Evolutionary conservation across 2,797 vertebrate genomes (phyloP).

Genomic region (Girardinus metallicus): DNA sequence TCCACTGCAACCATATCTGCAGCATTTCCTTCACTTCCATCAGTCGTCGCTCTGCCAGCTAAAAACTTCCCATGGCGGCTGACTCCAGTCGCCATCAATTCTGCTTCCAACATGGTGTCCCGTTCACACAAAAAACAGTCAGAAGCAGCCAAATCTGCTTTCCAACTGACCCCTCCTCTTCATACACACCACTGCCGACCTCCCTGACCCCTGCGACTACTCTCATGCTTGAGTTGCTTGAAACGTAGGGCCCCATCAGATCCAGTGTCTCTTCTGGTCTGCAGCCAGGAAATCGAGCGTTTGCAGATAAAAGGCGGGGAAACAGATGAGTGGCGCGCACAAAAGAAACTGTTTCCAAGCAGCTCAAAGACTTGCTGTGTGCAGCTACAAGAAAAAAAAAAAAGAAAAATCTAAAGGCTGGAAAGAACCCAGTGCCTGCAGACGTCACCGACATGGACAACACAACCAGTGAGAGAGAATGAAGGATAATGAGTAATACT

Average conservation of each 20-base stretch:
- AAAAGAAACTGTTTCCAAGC: conserved; percentile 38
- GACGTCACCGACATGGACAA: conserved; percentile 65
- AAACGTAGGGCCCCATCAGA: conserved; percentile 49
- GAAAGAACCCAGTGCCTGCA: conserved; percentile 48
- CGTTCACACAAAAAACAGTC: conserved; percentile 30
- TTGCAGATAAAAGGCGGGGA: conserved; percentile 43
- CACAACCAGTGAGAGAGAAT: conserved; percentile 59
- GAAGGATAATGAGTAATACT: conserved; percentile 64
- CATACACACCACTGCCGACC: conserved; percentile 32
- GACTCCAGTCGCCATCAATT: conserved; percentile 62
- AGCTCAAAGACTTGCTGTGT: conserved; percentile 54
- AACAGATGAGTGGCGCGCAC: conserved; percentile 1
- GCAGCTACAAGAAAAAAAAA: conserved; percentile 52
- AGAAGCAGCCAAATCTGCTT: conserved; percentile 50
- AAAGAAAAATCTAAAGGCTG: conserved; percentile 45
- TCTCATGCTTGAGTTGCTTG: conserved; percentile 50
- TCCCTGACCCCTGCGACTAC: conserved; percentile 48
- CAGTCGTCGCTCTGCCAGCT: conserved; percentile 37
- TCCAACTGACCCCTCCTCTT: conserved; percentile 14
- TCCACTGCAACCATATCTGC: conserved; percentile 36
- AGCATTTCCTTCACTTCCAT: conserved; percentile 45
- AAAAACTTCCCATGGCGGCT: conserved; percentile 35
- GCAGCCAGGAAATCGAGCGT: conserved; percentile 61
- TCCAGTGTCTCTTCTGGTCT: conserved; percentile 71
- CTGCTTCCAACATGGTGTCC: conserved; percentile 42